Evolutionary conservation across 2,797 vertebrate species (phyloP), one percentile per base, ranked within the genome.

Genomic region (Microtus californicus): DNA sequence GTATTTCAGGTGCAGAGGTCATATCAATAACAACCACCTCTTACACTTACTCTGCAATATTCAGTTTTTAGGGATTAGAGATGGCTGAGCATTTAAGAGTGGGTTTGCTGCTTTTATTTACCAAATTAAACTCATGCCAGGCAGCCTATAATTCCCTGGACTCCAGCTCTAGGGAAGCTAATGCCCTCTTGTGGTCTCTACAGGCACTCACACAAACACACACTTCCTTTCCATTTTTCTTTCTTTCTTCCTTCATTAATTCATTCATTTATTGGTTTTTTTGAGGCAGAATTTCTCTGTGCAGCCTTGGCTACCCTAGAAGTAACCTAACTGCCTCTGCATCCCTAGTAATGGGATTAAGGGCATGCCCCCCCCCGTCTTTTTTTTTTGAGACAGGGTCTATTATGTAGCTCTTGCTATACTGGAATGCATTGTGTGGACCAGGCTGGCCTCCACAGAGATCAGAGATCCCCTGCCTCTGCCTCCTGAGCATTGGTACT

Each of bases 1-100:
- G 45, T 78, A 87, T 56, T 79, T 63, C 80, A 91, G 27, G 21
- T n/a, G 2, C 19, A 90, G 85, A 89, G 86, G 67, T 54, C 45
- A 83, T 77, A n/a, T 59, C 63, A 93, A 56, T 86, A 80, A 82
- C 2, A 82, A 59, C 21, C 6, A 51, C 11, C 43, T 69, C 88
- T 71, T 79, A 2, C 19, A 94, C 89, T 85, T 93, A 71, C 29
- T 83, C 40, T 90, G 71, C 21, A 76, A 45, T 76, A 94, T 90
- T 73, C 37, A 37, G 6, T n/a, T 94, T 95, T 91, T 87, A 88
- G n/a, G n/a, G 79, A 37, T 40, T 56, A 40, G 56, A 77, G 56
- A 15, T 56, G 79, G 54, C 25, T 80, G 25, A 81, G n/a, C 34
- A 15, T 27, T 59, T 59, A 81, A 59, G 19, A 80, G 34, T 56